phyloP scores from a whole-genome alignment of 2,888 invertebrate genomes.

The Gonocerus acuteangulatus region DNA sequence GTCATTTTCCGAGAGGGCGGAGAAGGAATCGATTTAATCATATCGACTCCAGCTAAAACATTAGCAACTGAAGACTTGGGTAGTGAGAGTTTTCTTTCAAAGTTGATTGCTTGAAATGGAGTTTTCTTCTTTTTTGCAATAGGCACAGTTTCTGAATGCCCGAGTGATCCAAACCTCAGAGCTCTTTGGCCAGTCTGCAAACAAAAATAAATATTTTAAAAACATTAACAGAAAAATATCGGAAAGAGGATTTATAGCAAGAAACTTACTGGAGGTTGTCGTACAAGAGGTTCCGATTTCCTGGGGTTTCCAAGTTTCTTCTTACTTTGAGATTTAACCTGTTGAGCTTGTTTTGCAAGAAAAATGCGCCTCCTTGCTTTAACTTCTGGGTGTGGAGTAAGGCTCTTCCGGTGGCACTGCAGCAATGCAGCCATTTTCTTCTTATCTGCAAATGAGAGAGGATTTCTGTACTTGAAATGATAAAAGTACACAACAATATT shows the following conservation, averaged over 20 bases:
- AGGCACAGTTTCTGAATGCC: background rate
- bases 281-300: background rate
- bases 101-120: background rate
- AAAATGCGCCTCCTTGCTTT: background rate
- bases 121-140: background rate
- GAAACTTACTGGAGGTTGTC: background rate
- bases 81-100: background rate
- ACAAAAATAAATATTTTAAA: background rate
- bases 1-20: background rate
- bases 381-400: slow-evolving; percentile 17
- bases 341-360: background rate
- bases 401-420: slow-evolving; percentile 29
- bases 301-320: background rate
- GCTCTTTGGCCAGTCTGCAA: too few species aligned
- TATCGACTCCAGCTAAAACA: too few species aligned
- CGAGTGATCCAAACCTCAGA: background rate
- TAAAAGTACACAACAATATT: too few species aligned
- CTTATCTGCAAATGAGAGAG: slow-evolving; percentile 28
- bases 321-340: background rate
- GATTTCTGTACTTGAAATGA: too few species aligned
- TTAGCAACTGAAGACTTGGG: background rate
- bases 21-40: background rate
- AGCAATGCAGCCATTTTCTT: slow-evolving; percentile 31
- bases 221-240: background rate
- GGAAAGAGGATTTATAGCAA: background rate